Conservation (phyloP, 2,797 vertebrate genomes). For the Cuniculus paca region DNA sequence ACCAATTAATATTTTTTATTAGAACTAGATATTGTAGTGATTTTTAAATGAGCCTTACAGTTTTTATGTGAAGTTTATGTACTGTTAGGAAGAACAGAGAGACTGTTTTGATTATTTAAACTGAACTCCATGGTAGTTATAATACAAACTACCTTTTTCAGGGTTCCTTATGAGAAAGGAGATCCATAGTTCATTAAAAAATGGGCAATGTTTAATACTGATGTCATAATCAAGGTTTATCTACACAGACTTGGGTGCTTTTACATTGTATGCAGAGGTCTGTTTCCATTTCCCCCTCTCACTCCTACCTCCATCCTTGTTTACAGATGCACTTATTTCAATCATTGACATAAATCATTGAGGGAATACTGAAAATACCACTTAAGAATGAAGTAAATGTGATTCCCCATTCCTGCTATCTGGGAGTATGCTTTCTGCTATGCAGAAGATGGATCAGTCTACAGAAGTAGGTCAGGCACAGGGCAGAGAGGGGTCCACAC, state of each 20-base stretch:
- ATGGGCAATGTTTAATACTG: neutral
- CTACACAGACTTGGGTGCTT: neutral
- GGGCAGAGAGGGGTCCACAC: accelerated
- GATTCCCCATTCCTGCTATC: neutral
- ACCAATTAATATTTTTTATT: constrained; percentile 59
- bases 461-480: neutral
- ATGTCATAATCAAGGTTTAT: neutral
- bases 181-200: neutral
- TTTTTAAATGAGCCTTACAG: constrained; percentile 45
- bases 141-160: neutral
- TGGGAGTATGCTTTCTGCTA: neutral
- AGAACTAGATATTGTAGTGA: constrained; percentile 29
- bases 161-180: neutral
- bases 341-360: neutral
- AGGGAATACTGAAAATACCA: neutral
- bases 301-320: neutral
- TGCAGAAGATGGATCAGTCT: neutral
- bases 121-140: constrained; percentile 19
- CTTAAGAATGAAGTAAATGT: neutral
- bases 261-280: neutral
- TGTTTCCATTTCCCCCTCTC: neutral
- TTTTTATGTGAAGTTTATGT: constrained; percentile 34
- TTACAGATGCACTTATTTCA: constrained; percentile 3
- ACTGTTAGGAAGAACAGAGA: neutral
- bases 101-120: constrained; percentile 38